Evolutionary conservation across 2,888 invertebrate genomes (phyloP).

Genomic region (Hypercompe scribonia): DNA sequence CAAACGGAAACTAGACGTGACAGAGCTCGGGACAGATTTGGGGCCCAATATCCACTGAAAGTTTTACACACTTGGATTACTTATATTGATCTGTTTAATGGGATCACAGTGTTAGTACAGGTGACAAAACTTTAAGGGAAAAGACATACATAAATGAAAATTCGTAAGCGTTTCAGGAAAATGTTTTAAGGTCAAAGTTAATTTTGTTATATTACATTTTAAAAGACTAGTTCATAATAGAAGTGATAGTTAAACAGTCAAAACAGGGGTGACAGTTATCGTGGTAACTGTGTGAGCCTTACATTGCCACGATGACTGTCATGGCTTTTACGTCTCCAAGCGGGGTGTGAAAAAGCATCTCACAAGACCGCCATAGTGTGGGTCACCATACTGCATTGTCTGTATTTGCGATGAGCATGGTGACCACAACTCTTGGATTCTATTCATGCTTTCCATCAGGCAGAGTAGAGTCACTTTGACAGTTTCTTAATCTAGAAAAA

Average conservation of each 20-base stretch:
- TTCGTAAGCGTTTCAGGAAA: neutral
- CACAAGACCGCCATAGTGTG: no score
- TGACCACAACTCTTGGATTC: no score
- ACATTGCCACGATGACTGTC: no score
- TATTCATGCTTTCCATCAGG: no score
- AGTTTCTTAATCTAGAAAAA: no score
- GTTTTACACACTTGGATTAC: conserved; percentile 22
- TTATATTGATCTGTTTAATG: conserved; percentile 23
- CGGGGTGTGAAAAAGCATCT: no score
- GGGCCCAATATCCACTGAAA: conserved; percentile 23
- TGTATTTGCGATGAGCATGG: no score
- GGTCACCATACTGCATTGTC: no score
- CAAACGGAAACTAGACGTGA: conserved; percentile 42
- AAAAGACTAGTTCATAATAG: neutral
- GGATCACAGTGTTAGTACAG: conserved; percentile 10
- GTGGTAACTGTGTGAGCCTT: no score
- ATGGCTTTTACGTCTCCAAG: no score
- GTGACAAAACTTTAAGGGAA: neutral
- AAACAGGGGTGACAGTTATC: no score
- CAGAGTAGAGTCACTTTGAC: no score
- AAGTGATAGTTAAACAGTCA: neutral
- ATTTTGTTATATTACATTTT: neutral
- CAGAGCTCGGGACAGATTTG: conserved; percentile 40
- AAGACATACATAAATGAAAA: neutral
- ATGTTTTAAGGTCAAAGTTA: neutral